phyloP scores from a whole-genome alignment of 2,113 vertebrate genomes.

The Onychostoma macrolepis region DNA sequence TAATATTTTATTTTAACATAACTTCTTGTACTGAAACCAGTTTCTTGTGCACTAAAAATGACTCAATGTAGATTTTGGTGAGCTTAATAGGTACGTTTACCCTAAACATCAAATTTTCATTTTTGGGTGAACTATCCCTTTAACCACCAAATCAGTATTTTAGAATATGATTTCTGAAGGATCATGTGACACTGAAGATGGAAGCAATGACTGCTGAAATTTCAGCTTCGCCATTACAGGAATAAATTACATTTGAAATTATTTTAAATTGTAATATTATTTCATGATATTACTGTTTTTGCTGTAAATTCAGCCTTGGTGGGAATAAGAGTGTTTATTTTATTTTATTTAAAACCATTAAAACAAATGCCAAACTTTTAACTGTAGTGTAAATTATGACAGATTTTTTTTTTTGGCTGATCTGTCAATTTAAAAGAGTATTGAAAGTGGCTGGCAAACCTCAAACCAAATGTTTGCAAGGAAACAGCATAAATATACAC shows the following conservation, averaged over 20 bases:
- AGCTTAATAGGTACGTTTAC: no score
- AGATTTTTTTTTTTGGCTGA: background rate
- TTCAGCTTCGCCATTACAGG: background rate
- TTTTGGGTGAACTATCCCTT: no score
- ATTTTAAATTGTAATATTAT: background rate
- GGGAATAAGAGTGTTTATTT: background rate
- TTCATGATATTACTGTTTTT: background rate
- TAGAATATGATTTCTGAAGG: background rate
- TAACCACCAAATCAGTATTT: background rate
- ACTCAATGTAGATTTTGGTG: no score
- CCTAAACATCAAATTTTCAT: no score
- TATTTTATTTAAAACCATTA: background rate
- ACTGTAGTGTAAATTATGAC: background rate
- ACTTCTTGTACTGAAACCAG: no score
- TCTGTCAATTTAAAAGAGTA: background rate
- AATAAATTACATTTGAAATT: background rate
- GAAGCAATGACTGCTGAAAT: background rate
- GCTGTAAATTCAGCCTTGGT: background rate
- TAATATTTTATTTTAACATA: no score
- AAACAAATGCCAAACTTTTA: background rate
- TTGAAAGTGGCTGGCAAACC: background rate
- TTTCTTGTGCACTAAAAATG: no score
- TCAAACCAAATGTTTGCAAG: background rate
- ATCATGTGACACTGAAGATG: background rate
- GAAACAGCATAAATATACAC: background rate